These are phyloP conservation scores for Hipparchia semele DNA, from an alignment of 2,888 invertebrate genomes.

Conservation along the genomic window DNA sequence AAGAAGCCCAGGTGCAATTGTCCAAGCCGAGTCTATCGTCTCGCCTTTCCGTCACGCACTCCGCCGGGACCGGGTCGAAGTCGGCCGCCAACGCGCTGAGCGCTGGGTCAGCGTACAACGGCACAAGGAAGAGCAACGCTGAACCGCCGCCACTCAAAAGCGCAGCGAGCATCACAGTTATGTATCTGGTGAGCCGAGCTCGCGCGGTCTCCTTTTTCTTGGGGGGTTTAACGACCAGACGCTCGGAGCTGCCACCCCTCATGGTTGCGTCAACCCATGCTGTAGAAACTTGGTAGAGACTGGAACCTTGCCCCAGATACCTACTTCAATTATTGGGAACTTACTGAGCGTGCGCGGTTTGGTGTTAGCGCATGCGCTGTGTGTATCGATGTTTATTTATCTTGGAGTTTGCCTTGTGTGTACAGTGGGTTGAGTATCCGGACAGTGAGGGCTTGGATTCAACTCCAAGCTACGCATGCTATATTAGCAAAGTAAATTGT, in stretches of 20 bases:
- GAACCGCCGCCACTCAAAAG: constrained; percentile 74
- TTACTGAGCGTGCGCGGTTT: neutral
- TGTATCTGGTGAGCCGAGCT: constrained; percentile 72
- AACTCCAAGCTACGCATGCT: too few relatives aligned
- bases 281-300: neutral
- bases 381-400: too few relatives aligned
- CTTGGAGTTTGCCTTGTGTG: too few relatives aligned
- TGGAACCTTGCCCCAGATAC: constrained; percentile 53
- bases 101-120: constrained; percentile 78
- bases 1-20: constrained; percentile 92
- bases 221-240: constrained; percentile 69
- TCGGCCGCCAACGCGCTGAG: constrained; percentile 87
- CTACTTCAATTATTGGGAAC: constrained; percentile 28
- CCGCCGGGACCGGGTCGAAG: constrained; percentile 88
- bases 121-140: constrained; percentile 77
- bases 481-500: too few relatives aligned
- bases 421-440: too few relatives aligned
- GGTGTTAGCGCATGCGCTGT: constrained; percentile 3
- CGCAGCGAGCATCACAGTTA: constrained; percentile 73
- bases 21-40: constrained; percentile 89
- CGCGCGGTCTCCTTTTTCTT: constrained; percentile 70
- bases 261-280: constrained; percentile 76
- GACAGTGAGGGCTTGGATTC: too few relatives aligned
- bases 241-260: constrained; percentile 78
- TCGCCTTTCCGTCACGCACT: constrained; percentile 87